These are phyloP conservation scores for Ochotona princeps DNA, from an alignment of 2,113 vertebrate genomes.

Conservation along the genomic window DNA sequence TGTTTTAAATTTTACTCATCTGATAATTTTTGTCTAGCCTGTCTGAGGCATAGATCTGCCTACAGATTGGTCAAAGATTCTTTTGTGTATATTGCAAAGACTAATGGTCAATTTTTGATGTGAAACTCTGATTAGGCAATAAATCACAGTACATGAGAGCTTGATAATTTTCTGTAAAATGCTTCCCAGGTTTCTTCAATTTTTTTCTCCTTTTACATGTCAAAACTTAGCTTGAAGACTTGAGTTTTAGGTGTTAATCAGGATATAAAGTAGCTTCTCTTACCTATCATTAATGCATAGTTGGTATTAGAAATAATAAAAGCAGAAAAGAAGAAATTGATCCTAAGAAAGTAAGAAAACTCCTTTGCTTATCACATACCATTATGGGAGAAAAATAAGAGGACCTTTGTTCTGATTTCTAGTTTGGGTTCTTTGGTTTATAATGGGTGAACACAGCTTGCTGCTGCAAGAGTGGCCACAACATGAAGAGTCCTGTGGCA, in stretches of 20 bases:
- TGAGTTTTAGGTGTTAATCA: background rate
- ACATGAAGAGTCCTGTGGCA: background rate
- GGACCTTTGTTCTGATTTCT: background rate
- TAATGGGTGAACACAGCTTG: background rate
- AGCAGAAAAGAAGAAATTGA: background rate
- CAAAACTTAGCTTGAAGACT: background rate
- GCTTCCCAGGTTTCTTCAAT: background rate
- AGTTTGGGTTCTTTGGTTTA: background rate
- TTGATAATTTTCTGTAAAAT: background rate
- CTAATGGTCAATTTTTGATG: background rate
- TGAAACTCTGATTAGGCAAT: background rate
- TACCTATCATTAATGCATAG: background rate
- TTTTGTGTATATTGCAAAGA: background rate
- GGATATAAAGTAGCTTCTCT: background rate
- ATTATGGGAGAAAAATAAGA: background rate
- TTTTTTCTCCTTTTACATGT: background rate
- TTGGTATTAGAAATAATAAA: too few species aligned
- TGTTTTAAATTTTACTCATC: constrained; percentile 3
- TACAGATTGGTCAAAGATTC: background rate
- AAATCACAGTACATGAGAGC: background rate
- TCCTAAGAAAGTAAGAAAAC: background rate
- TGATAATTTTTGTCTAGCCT: background rate
- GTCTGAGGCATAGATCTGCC: background rate
- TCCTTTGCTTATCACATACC: background rate
- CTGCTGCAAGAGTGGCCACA: background rate